Evolutionary conservation across 2,888 invertebrate genomes (phyloP).

Genomic region (Hemistola chrysoprasaria): DNA sequence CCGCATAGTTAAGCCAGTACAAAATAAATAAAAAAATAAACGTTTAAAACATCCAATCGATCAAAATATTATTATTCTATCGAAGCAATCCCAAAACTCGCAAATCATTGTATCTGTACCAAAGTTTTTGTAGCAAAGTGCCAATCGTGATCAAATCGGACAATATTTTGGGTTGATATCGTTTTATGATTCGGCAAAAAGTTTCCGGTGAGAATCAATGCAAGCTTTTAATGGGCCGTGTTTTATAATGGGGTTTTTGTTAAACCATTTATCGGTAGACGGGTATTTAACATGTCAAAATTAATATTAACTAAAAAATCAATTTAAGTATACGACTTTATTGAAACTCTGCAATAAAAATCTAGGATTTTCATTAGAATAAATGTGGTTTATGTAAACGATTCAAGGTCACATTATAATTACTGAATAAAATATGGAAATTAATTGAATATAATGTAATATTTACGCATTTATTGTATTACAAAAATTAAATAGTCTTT

Average conservation of each 20-base stretch:
- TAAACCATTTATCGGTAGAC: conserved; percentile 39
- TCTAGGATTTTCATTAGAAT: too few relatives aligned
- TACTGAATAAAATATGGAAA: too few relatives aligned
- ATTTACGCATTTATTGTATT: too few relatives aligned
- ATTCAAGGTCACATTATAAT: too few relatives aligned
- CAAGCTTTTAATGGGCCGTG: conserved; percentile 61
- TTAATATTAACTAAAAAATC: too few relatives aligned
- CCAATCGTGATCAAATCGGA: conserved; percentile 58
- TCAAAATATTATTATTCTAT: too few relatives aligned
- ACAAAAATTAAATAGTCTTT: too few relatives aligned
- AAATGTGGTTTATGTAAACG: too few relatives aligned
- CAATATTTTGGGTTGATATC: conserved; percentile 44
- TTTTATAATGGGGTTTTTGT: conserved; percentile 60
- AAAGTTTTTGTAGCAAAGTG: conserved; percentile 41
- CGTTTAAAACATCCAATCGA: conserved; percentile 1
- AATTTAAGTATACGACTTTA: too few relatives aligned
- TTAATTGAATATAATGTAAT: too few relatives aligned
- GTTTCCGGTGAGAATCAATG: conserved; percentile 55
- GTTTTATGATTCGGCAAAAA: conserved; percentile 51
- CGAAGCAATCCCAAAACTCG: conserved; percentile 13
- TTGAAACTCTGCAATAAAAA: too few relatives aligned
- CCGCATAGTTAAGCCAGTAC: too few relatives aligned
- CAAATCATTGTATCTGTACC: conserved; percentile 21
- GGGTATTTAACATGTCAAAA: conserved; percentile 16
- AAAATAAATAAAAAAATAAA: conserved; percentile 3